A percentile compares a stretch with the other conserved stretches of the same genome.
Conservation (phyloP, 2,113 vertebrate species). For the Anseranas semipalmata region DNA sequence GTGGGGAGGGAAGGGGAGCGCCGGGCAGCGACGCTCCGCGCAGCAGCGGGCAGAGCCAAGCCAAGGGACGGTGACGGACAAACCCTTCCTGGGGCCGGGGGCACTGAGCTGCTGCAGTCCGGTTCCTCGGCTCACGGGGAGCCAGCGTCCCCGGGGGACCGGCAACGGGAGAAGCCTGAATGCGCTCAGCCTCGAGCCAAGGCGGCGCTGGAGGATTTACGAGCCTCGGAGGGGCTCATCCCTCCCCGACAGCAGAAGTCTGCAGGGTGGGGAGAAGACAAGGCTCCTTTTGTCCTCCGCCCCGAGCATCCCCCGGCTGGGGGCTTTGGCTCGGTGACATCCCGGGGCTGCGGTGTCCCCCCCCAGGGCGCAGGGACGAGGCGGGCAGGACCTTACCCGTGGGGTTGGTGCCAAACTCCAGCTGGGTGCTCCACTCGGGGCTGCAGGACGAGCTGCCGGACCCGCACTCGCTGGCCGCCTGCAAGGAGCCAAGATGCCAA, state of each 20-base stretch:
- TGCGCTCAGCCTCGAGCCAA: neutral
- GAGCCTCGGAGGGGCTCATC: neutral
- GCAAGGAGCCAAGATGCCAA: constrained; percentile 9
- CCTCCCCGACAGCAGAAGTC: neutral
- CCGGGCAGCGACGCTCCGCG: rapidly evolving
- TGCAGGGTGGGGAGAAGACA: neutral
- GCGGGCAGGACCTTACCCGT: constrained; percentile 77
- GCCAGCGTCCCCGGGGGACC: neutral
- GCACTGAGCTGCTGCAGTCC: neutral
- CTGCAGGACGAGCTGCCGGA: constrained; percentile 93
- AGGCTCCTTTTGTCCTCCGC: neutral
- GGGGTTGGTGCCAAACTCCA: constrained; percentile 85
- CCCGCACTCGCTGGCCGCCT: constrained; percentile 88
- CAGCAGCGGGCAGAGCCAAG: neutral
- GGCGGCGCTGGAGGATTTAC: neutral
- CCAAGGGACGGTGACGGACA: rapidly evolving
- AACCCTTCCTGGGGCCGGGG: neutral
- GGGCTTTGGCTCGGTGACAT: rapidly evolving
- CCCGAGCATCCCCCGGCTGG: neutral
- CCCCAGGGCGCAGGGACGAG: rapidly evolving
- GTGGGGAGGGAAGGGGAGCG: neutral
- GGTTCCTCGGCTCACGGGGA: neutral
- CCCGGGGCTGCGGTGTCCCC: neutral
- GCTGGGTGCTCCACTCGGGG: constrained; percentile 92
- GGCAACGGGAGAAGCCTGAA: neutral